Evolutionary conservation across 2,888 invertebrate species (phyloP).

Genomic region (Temnothorax rugatulus): DNA sequence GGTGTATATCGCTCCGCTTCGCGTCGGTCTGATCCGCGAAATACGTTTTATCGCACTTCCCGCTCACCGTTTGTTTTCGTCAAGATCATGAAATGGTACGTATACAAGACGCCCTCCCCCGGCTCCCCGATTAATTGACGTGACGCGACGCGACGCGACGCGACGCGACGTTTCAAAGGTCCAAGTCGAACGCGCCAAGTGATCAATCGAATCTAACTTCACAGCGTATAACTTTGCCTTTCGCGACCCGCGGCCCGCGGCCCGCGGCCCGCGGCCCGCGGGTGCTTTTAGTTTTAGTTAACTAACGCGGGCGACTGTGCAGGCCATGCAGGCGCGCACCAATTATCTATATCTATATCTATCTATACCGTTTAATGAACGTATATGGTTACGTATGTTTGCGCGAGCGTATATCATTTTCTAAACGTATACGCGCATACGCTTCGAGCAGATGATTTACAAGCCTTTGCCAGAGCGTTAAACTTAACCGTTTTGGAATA

Average conservation of each 20-base stretch:
- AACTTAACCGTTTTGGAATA: constrained; percentile 29
- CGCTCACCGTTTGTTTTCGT: not conserved
- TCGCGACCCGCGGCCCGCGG: not conserved
- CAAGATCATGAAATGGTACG: constrained; percentile 74
- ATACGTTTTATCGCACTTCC: too few species aligned
- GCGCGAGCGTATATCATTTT: not conserved
- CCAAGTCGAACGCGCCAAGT: not conserved
- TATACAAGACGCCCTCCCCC: constrained; percentile 13
- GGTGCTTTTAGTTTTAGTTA: not conserved
- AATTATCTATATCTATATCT: too few species aligned
- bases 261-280: too few species aligned
- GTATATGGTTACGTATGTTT: not conserved
- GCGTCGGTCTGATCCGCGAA: not conserved
- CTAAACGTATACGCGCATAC: not conserved
- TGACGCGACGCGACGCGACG: too few species aligned
- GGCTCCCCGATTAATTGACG: not conserved
- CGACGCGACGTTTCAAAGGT: too few species aligned
- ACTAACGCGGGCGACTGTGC: not conserved
- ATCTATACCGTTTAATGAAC: too few species aligned
- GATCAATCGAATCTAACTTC: not conserved
- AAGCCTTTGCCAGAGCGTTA: constrained; percentile 17
- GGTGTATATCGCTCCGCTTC: too few species aligned
- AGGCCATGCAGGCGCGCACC: too few species aligned
- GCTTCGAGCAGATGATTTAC: not conserved
- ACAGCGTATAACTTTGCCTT: not conserved